Conservation (phyloP, 2,113 vertebrate genomes). For the Burhinus bistriatus region DNA sequence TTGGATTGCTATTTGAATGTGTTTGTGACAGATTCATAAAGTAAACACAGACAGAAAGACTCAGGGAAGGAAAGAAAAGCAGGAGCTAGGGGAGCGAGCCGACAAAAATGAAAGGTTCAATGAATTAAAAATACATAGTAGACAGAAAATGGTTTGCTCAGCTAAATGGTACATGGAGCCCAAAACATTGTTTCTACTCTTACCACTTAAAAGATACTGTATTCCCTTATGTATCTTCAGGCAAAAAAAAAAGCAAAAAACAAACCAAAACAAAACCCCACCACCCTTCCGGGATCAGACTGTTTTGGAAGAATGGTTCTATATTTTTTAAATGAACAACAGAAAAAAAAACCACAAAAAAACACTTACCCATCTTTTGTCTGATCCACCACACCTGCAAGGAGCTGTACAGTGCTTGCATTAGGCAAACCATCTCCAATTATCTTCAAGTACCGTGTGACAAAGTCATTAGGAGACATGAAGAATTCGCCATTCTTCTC, state of each 20-base stretch:
- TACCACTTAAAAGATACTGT: neutral
- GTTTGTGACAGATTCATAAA: neutral
- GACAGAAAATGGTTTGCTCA: neutral
- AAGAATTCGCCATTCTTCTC: slow-evolving; percentile 84
- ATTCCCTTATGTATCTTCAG: neutral
- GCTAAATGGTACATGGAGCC: neutral
- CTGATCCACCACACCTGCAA: slow-evolving; percentile 87
- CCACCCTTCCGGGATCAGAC: neutral
- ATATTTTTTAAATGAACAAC: neutral
- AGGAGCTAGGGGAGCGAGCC: neutral
- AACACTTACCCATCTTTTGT: slow-evolving; percentile 84
- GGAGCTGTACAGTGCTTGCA: slow-evolving; percentile 76
- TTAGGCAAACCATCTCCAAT: slow-evolving; percentile 79
- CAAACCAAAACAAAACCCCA: neutral
- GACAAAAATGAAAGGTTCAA: neutral
- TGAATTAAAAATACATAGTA: slow-evolving; percentile 25
- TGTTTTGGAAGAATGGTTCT: neutral
- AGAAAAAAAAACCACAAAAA: neutral
- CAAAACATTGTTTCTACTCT: neutral
- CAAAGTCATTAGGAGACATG: slow-evolving; percentile 86
- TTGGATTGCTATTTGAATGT: slow-evolving; percentile 8
- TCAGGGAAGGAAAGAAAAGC: neutral
- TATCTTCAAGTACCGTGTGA: slow-evolving; percentile 81
- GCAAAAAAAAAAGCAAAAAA: neutral
- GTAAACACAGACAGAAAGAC: slow-evolving; percentile 38